Evolutionary conservation across 2,888 invertebrate genomes (phyloP).

Genomic region (Aelia acuminata): DNA sequence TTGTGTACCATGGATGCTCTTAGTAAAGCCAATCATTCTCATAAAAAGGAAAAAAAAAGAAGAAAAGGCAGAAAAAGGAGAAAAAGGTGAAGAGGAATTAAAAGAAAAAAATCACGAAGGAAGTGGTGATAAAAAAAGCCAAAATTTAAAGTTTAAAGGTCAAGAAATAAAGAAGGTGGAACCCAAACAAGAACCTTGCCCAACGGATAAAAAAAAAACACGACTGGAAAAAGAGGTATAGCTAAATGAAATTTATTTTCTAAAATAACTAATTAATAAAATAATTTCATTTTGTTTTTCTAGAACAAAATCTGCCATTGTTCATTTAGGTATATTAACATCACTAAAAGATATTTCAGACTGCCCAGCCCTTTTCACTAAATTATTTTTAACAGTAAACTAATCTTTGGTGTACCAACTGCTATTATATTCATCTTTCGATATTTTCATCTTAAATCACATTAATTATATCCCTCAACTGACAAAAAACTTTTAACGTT

Average conservation of each 20-base stretch:
- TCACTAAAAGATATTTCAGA: too few relatives aligned
- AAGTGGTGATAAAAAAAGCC: neutral
- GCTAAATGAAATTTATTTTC: neutral
- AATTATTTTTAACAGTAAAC: too few relatives aligned
- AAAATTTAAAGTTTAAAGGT: neutral
- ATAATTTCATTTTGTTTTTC: too few relatives aligned
- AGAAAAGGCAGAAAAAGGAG: too few relatives aligned
- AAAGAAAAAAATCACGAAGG: neutral
- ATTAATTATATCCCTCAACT: too few relatives aligned
- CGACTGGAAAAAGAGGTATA: neutral
- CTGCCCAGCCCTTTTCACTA: too few relatives aligned
- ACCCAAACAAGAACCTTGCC: neutral
- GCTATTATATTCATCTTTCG: too few relatives aligned
- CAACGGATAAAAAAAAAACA: neutral
- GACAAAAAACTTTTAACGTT: too few relatives aligned
- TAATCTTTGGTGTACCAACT: too few relatives aligned
- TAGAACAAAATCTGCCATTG: too few relatives aligned
- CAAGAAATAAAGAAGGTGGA: neutral
- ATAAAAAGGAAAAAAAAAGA: constrained; percentile 22
- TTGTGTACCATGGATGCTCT: constrained; percentile 84
- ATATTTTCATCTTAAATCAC: too few relatives aligned
- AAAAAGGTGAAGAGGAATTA: neutral
- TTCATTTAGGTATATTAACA: too few relatives aligned
- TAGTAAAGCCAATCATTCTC: constrained; percentile 77
- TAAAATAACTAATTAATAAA: neutral